Evolutionary conservation across 2,797 vertebrate genomes (phyloP).

Genomic region (Etheostoma nigrum): DNA sequence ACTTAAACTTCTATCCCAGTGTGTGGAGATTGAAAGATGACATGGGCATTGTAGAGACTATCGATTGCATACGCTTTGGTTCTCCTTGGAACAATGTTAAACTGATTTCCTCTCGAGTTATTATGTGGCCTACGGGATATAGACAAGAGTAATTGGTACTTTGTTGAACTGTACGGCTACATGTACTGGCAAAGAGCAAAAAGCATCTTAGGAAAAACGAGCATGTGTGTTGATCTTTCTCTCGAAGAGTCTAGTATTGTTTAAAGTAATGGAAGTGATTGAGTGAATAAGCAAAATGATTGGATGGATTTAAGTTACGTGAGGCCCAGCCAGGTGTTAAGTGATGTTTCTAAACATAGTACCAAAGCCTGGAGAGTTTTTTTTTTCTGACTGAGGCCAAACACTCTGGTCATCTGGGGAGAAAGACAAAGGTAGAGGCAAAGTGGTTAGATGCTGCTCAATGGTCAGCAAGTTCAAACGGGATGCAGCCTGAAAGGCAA

Average conservation of each 20-base stretch:
- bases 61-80: background rate
- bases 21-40: background rate
- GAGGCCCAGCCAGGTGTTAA: background rate
- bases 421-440: background rate
- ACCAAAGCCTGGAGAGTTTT: background rate
- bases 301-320: background rate
- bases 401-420: slow-evolving; percentile 16
- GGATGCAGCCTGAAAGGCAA: background rate
- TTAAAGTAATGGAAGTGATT: background rate
- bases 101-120: background rate
- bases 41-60: background rate
- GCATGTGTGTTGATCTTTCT: slow-evolving; percentile 8
- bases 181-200: background rate
- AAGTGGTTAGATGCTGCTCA: slow-evolving; percentile 1
- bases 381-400: background rate
- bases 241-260: background rate
- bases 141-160: background rate
- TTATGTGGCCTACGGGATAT: background rate
- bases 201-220: background rate
- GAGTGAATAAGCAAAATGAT: background rate
- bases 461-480: background rate
- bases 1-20: background rate
- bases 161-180: background rate
- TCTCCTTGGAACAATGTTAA: background rate
- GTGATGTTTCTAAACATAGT: background rate